Conservation (phyloP, 2,113 vertebrate genomes). For the Cephalopterus ornatus region DNA sequence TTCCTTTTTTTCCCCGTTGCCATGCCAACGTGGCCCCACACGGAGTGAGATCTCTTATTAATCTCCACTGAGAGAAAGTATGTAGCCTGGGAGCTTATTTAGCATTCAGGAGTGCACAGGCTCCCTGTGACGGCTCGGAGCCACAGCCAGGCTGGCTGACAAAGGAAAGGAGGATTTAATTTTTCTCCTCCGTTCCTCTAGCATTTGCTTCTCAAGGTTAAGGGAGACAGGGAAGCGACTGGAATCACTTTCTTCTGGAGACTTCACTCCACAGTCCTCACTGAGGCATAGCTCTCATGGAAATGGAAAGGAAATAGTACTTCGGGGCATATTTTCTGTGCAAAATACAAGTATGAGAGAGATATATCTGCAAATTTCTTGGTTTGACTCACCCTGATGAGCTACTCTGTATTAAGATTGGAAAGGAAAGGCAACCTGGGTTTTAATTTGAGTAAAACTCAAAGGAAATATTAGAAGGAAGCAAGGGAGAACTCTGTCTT, state of each 20-base stretch:
- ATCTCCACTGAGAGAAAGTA: neutral
- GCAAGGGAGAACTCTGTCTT: neutral
- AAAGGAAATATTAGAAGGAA: neutral
- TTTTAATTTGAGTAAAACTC: neutral
- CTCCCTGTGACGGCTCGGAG: constrained; percentile 19
- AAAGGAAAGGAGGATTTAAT: constrained; percentile 13
- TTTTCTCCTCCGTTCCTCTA: neutral
- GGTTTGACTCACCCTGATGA: neutral
- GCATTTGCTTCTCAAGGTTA: constrained; percentile 41
- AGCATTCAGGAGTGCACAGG: constrained; percentile 59
- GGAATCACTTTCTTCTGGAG: neutral
- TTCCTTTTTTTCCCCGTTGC: constrained; percentile 27
- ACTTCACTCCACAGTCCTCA: neutral
- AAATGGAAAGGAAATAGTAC: neutral
- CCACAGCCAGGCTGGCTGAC: constrained; percentile 8
- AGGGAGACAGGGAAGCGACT: neutral
- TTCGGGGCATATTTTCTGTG: neutral
- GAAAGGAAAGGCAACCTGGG: neutral
- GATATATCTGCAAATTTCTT: neutral
- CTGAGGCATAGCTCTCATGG: neutral
- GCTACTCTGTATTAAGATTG: neutral
- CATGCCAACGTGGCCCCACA: constrained; percentile 47
- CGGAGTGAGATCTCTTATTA: constrained; percentile 20
- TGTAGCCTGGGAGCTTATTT: constrained; percentile 52
- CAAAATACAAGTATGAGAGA: neutral